A percentile compares a stretch with the other conserved stretches of the same genome.
phyloP scores from a whole-genome alignment of 2,797 vertebrate species.

The Yasuhikotakia modesta region DNA sequence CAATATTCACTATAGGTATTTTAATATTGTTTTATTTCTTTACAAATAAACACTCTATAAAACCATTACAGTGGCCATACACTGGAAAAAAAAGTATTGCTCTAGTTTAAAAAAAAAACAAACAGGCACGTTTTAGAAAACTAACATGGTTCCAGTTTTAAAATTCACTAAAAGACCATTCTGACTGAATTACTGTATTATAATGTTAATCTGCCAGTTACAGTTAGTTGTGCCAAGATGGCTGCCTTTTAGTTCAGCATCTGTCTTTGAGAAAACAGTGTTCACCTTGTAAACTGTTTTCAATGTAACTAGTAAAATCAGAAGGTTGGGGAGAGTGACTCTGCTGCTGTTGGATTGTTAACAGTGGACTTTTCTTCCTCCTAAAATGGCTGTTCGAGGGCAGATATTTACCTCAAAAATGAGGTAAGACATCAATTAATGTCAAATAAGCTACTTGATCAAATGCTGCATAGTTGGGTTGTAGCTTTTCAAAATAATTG shows the following conservation, averaged over 20 bases:
- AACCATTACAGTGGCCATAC: no score
- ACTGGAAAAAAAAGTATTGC: no score
- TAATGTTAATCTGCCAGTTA: not conserved
- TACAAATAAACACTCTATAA: not conserved
- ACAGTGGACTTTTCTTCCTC: constrained; percentile 6
- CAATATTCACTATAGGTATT: not conserved
- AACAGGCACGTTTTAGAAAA: not conserved
- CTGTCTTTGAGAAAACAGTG: not conserved
- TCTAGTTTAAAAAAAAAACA: no score
- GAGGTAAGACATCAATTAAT: not conserved
- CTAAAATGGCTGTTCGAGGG: not conserved
- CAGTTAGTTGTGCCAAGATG: not conserved
- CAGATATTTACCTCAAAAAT: no score
- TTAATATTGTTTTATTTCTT: not conserved
- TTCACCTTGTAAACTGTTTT: not conserved
- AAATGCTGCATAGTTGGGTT: no score
- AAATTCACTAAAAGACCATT: not conserved
- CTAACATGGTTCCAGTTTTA: not conserved
- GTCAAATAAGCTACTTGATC: not conserved
- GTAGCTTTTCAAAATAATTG: not conserved
- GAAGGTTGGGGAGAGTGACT: not conserved
- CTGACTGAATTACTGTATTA: not conserved
- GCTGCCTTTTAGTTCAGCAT: not conserved
- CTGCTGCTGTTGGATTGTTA: not conserved
- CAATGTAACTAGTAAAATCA: not conserved